Evolutionary conservation across 2,888 invertebrate species (phyloP).

Genomic region (Myopa tessellatipennis): DNA sequence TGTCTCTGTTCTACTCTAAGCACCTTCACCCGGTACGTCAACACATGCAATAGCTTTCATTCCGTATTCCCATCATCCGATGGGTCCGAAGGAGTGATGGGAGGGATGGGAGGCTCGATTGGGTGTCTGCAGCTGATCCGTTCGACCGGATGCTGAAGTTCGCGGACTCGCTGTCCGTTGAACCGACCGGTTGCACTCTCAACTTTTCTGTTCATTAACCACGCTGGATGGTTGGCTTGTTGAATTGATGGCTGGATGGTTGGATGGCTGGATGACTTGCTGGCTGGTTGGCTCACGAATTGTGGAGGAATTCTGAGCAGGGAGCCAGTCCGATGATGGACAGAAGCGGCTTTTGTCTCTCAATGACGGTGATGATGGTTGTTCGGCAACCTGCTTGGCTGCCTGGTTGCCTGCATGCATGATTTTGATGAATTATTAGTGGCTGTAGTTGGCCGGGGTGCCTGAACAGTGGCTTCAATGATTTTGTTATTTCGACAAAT

Average conservation of each 20-base stretch:
- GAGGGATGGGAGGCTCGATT: not conserved
- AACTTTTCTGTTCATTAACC: not conserved
- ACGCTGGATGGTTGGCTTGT: not conserved
- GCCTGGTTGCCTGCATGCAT: slow-evolving; percentile 24
- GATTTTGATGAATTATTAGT: slow-evolving; percentile 37
- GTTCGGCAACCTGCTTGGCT: slow-evolving; percentile 4
- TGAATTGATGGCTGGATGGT: not conserved
- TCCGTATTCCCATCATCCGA: not conserved
- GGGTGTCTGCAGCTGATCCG: slow-evolving; percentile 1
- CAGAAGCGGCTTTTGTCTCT: slow-evolving; percentile 24
- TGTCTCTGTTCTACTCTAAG: not conserved
- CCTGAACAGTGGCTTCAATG: slow-evolving; percentile 30
- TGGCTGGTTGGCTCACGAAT: not conserved
- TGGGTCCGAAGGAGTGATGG: too few relatives aligned
- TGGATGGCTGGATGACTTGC: not conserved
- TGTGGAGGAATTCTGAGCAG: not conserved
- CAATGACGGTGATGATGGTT: slow-evolving; percentile 1
- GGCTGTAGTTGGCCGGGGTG: not conserved
- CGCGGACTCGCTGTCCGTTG: slow-evolving; percentile 1
- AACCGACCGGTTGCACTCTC: not conserved
- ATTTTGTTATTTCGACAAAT: slow-evolving; percentile 36
- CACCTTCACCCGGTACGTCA: not conserved
- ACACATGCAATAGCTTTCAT: not conserved
- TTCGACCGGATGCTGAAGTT: slow-evolving; percentile 8
- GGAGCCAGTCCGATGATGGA: not conserved